These are phyloP conservation scores for Gymnosoma rotundatum DNA, from an alignment of 2,888 invertebrate genomes.

Conservation along the genomic window DNA sequence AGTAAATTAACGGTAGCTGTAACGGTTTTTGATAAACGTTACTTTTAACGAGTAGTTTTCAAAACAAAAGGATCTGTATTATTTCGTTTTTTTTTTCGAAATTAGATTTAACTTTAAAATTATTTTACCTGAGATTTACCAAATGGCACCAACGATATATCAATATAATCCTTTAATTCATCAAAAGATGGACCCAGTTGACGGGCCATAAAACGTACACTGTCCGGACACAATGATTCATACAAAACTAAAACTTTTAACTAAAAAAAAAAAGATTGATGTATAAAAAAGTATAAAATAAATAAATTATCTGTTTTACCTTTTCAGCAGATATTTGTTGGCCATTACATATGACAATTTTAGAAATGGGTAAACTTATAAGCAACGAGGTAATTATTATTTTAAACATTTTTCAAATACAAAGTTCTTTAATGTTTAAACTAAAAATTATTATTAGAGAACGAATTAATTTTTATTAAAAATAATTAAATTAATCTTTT, in stretches of 20 bases:
- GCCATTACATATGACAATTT: conserved; percentile 13
- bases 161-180: conserved; percentile 83
- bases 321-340: conserved; percentile 46
- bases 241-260: conserved; percentile 84
- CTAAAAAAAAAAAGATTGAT: conserved; percentile 69
- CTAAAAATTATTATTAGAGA: background rate
- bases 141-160: conserved; percentile 85
- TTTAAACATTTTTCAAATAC: conserved; percentile 30
- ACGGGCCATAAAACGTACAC: conserved; percentile 83
- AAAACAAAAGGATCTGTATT: too few relatives aligned
- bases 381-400: conserved; percentile 10
- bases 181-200: conserved; percentile 84
- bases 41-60: too few relatives aligned
- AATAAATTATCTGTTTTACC: conserved; percentile 25
- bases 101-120: background rate
- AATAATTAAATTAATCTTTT: background rate
- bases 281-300: background rate
- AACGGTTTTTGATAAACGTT: too few relatives aligned
- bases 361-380: conserved; percentile 10
- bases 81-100: too few relatives aligned
- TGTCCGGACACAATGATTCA: conserved; percentile 86
- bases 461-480: background rate
- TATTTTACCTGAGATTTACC: conserved; percentile 85
- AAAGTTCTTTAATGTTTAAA: conserved; percentile 6
- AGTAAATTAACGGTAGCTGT: too few relatives aligned